Evolutionary conservation across 2,797 vertebrate species (phyloP), one percentile per base, ranked within the genome.

Genomic region (Gymnothorax reevesii): DNA sequence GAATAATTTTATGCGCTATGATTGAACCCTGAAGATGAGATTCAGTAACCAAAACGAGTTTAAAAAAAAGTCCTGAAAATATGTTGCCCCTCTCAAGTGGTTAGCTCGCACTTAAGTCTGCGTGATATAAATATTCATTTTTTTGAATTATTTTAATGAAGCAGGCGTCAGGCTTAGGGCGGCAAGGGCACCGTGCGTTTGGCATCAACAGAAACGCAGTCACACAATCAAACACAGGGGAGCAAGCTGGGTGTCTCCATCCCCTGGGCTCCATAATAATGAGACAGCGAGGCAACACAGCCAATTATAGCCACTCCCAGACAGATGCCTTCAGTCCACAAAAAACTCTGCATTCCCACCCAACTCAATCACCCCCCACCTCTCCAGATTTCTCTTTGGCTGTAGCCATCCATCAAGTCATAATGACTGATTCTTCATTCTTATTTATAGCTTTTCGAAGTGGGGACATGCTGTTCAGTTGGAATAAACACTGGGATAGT

Each of bases 261-360:
- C 94, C 95, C 94, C 90, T 93, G 95, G 94, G 95, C 93, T 93
- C 92, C 93, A 94, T 95, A 95, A 94, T 96, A 95, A 96, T 95
- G 94, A 95, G 94, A 93, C 90, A 91, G 89, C 15, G 88, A 91
- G 93, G 94, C 93, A 93, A 91, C 92, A 92, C 91, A 94, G 94
- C 93, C 95, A 96, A 96, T 96, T 95, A 95, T 92, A 95, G 93
- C 93, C 94, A 94, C 92, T 93, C 92, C 90, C 92, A 94, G 93
- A 94, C 94, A 94, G 91, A 95, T 94, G 94, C 93, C 94, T 95
- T 94, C 92, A 87, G 94, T 95, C 91, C 89, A 91, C 92, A 91
- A 92, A 91, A 94, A 93, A 92, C 49, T 57, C 57, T n/a, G 22
- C 62, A 5, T n/a, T n/a, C 62, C 62, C 62, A n/a, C 52, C 25